These are phyloP conservation scores for Sinocyclocheilus maitianheensis DNA, from an alignment of 2,113 vertebrate species.

Conservation along the genomic window DNA sequence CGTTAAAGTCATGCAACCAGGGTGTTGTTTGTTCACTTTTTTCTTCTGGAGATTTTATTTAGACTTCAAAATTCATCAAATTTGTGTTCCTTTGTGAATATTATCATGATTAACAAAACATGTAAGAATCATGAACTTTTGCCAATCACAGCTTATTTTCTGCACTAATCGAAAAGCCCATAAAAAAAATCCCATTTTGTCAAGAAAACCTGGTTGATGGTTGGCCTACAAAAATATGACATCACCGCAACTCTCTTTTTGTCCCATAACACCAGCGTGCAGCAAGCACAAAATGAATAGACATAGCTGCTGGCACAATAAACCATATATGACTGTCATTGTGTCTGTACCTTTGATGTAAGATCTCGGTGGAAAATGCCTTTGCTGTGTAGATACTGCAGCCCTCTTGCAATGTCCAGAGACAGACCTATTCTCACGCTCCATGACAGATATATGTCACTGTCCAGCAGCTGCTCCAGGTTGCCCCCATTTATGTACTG, in stretches of 20 bases:
- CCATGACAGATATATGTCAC: slow-evolving; percentile 87
- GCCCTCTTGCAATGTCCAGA: slow-evolving; percentile 86
- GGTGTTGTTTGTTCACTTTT: not conserved
- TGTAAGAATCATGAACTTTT: not conserved
- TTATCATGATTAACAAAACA: not conserved
- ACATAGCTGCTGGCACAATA: not conserved
- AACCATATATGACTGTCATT: not conserved
- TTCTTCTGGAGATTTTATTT: too few relatives aligned
- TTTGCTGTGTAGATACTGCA: slow-evolving; percentile 92
- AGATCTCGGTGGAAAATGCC: slow-evolving; percentile 95
- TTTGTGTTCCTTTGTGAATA: too few relatives aligned
- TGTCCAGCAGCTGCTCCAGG: slow-evolving; percentile 93
- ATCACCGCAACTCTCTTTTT: not conserved
- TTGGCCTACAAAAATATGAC: not conserved
- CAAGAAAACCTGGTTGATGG: not conserved
- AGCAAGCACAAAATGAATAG: not conserved
- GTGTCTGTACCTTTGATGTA: slow-evolving; percentile 87
- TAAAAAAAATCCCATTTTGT: not conserved
- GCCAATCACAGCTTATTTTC: not conserved
- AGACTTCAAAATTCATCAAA: too few relatives aligned
- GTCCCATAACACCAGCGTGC: not conserved
- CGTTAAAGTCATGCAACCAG: not conserved
- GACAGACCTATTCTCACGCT: slow-evolving; percentile 81
- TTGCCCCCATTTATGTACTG: slow-evolving; percentile 96
- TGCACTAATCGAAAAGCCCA: not conserved